phyloP scores from a whole-genome alignment of 2,113 vertebrate genomes.

The Lonchura striata region DNA sequence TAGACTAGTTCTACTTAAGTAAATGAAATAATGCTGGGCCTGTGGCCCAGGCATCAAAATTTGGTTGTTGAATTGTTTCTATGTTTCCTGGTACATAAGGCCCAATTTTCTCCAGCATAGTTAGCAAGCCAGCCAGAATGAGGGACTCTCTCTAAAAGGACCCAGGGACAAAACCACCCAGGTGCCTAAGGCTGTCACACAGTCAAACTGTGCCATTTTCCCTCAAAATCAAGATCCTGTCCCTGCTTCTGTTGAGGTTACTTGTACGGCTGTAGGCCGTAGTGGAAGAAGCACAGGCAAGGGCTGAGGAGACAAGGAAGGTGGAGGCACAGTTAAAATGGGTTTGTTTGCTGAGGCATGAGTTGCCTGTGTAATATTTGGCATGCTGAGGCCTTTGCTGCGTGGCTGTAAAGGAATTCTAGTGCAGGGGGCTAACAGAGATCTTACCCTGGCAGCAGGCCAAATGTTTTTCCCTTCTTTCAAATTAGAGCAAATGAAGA shows the following conservation, averaged over 20 bases:
- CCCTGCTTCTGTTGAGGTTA: not conserved
- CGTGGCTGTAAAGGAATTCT: conserved; percentile 40
- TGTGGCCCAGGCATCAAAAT: not conserved
- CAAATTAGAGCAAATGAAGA: conserved; percentile 33
- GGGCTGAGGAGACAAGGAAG: conserved; percentile 57
- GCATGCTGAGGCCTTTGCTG: conserved; percentile 67
- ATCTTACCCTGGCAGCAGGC: conserved; percentile 70
- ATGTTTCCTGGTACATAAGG: not conserved
- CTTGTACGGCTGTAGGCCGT: not conserved
- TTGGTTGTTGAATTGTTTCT: not conserved
- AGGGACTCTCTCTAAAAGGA: not conserved
- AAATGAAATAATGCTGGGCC: not conserved
- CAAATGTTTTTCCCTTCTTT: conserved; percentile 75
- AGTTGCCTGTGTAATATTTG: conserved; percentile 71
- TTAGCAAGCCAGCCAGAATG: not conserved
- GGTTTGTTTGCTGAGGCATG: conserved; percentile 73
- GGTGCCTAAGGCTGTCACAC: not conserved
- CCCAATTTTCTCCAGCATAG: not conserved
- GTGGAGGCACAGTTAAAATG: conserved; percentile 37
- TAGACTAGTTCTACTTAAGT: not conserved
- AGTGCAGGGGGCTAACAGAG: conserved; percentile 71
- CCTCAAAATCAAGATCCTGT: not conserved
- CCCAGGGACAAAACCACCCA: not conserved
- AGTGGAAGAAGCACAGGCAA: conserved; percentile 65
- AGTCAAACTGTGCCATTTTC: not conserved